Base-by-base conservation (phyloP, 2,113 vertebrate genomes). In the Diadophis punctatus region DNA sequence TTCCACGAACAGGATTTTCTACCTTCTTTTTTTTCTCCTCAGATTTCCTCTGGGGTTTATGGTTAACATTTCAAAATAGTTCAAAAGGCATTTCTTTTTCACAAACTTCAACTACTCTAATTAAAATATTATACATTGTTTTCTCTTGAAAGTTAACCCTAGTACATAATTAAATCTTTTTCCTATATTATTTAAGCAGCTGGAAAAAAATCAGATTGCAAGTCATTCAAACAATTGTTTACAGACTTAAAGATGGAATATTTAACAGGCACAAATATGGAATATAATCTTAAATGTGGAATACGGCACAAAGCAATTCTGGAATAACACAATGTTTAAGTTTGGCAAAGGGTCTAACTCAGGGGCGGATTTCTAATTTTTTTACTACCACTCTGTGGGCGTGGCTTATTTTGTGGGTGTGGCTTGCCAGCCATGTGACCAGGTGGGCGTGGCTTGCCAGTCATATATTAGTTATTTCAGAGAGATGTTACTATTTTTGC, bases 1-100 rank as follows among this genome's bases (percentile, higher is more conserved):
- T 93, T 96, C 96, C 92, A 96, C 96, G 97, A 97, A 95, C 95
- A 97, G 97, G 90, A 96, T 97, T 96, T 95, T 96, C 93, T 96
- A 96, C 93, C 91, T 1, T 96, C 56, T 94, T 95, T 93, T 96
- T 94, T 80, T 94, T 95, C 93, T 96, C 25, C 93, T 87, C 84
- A 84, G 91, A 84, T 84, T 25, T 39, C 87, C 86, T 84, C 27
- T 34, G 88, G 86, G 63, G 91, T 90, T 94, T 95, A 90, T 92
- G 80, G 95, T 96, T 91, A 94, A 94, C 90, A 95, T 94, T 95
- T 95, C 96, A 88, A 95, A 93, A 92, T 90, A 14, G 43, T 68
- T 94, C 90, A 94, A 94, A 94, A 94, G 90, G 30, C 27, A 91
- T 94, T 68, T 91, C 94, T 94, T 93, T 22, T 86, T 91, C 63